Evolutionary conservation across 2,113 vertebrate species (phyloP).

Genomic region (Microcebus murinus): DNA sequence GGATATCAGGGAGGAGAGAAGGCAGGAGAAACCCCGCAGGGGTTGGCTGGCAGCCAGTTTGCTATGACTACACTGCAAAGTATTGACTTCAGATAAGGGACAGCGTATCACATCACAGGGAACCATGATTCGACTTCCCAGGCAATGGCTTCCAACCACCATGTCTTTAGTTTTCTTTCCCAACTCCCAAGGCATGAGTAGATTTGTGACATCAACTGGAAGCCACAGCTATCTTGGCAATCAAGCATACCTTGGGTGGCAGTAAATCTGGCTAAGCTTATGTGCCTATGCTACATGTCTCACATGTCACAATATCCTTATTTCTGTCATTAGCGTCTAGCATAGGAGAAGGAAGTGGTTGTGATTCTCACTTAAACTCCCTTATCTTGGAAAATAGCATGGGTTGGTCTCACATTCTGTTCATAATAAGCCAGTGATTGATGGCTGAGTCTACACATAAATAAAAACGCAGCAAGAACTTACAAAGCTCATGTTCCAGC

Average conservation of each 20-base stretch:
- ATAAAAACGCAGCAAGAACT: constrained; percentile 67
- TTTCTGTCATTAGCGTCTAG: constrained; percentile 76
- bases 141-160: neutral
- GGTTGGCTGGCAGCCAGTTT: neutral
- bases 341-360: constrained; percentile 59
- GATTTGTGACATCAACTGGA: constrained; percentile 37
- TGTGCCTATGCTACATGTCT: constrained; percentile 60
- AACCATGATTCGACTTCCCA: neutral
- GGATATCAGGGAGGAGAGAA: neutral
- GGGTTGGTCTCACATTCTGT: constrained; percentile 79
- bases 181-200: neutral
- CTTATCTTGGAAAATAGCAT: constrained; percentile 67
- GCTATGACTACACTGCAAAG: neutral
- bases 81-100: neutral
- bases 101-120: neutral
- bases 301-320: constrained; percentile 66
- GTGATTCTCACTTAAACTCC: constrained; percentile 68
- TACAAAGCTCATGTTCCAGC: constrained; percentile 54
- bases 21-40: neutral
- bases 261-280: constrained; percentile 49
- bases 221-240: constrained; percentile 55
- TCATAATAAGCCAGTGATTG: constrained; percentile 74
- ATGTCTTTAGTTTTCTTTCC: constrained; percentile 30
- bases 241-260: constrained; percentile 47
- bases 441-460: constrained; percentile 74